A percentile compares a stretch with the other conserved stretches of the same genome.
phyloP scores from a whole-genome alignment of 2,797 vertebrate genomes.

The Syngnathus acus region DNA sequence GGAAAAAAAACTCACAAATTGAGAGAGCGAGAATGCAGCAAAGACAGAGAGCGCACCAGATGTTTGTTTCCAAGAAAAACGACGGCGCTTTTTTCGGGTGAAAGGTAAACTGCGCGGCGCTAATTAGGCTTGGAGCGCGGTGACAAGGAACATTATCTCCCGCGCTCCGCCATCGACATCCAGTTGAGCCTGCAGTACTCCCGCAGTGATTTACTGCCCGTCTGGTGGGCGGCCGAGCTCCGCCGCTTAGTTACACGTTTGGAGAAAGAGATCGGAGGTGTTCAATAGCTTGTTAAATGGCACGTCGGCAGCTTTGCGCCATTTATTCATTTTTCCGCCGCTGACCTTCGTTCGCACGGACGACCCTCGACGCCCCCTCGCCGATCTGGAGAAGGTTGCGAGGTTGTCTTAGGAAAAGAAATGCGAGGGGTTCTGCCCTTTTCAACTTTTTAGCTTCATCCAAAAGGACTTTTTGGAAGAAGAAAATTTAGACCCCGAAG shows the following conservation, averaged over 20 bases:
- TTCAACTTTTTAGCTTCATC: background rate
- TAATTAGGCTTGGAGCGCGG: background rate
- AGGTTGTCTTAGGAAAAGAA: too few relatives aligned
- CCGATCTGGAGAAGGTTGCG: background rate
- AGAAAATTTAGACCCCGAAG: too few relatives aligned
- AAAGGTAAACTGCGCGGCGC: background rate
- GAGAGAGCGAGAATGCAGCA: background rate
- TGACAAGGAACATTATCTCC: constrained; percentile 3
- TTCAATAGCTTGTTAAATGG: constrained; percentile 47
- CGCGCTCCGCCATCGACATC: background rate
- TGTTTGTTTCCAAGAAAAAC: background rate
- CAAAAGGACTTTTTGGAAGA: background rate
- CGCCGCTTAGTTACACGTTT: background rate
- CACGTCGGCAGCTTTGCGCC: constrained; percentile 22
- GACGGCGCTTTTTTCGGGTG: background rate
- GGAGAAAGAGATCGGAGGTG: constrained; percentile 4
- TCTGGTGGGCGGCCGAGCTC: background rate
- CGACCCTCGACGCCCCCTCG: background rate
- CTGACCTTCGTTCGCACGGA: constrained; percentile 34
- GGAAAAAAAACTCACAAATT: background rate
- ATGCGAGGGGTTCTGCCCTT: too few relatives aligned
- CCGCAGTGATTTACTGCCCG: constrained; percentile 21
- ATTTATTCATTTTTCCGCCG: constrained; percentile 37
- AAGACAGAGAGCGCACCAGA: background rate
- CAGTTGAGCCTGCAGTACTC: constrained; percentile 4